A percentile compares a stretch with the other conserved stretches of the same genome.
phyloP scores from a whole-genome alignment of 1,140 invertebrate species.

The Heliconius hewitsoni region DNA sequence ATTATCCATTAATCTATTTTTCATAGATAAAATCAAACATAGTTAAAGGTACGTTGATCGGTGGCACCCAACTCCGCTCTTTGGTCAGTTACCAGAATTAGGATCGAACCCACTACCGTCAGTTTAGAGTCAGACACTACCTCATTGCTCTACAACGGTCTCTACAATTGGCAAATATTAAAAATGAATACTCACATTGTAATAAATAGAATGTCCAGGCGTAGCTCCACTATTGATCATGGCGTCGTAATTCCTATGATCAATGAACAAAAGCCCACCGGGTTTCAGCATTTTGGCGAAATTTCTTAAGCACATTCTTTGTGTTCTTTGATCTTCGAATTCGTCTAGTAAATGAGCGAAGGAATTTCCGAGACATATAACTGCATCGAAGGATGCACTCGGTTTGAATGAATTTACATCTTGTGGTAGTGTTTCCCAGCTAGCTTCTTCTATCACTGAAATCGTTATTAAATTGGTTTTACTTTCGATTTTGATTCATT shows the following conservation, averaged over 20 bases:
- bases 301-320: conserved; percentile 88
- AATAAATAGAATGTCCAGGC: conserved; percentile 91
- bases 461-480: background rate
- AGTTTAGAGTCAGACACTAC: too few species aligned
- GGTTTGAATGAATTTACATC: conserved; percentile 84
- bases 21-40: too few species aligned
- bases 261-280: conserved; percentile 91
- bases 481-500: background rate
- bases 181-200: conserved; percentile 86
- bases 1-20: too few species aligned
- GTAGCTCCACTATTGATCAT: conserved; percentile 88
- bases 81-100: too few species aligned
- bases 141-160: too few species aligned
- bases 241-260: conserved; percentile 93
- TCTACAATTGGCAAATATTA: background rate
- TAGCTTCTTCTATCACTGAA: conserved; percentile 91
- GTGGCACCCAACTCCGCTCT: too few species aligned
- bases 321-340: conserved; percentile 88
- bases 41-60: too few species aligned
- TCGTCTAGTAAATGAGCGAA: conserved; percentile 93
- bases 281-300: conserved; percentile 91
- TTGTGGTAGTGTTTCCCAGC: conserved; percentile 88
- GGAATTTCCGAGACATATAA: conserved; percentile 94
- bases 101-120: too few species aligned
- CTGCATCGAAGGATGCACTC: conserved; percentile 87